Base-by-base conservation (phyloP, 1,140 invertebrate species). In the Lerema accius region DNA sequence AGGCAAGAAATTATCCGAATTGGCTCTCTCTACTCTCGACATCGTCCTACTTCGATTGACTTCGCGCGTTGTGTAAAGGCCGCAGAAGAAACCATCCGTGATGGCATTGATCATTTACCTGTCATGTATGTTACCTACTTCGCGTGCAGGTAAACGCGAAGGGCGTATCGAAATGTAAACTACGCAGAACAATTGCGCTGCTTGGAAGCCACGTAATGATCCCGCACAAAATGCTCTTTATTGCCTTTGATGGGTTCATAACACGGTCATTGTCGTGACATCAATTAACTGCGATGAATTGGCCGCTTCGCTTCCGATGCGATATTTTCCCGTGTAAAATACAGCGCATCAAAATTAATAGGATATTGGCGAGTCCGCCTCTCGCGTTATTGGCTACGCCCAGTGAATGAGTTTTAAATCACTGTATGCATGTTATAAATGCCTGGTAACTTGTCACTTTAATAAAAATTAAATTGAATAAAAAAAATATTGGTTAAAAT, bases 231-330 rank as follows among this genome's bases (percentile, higher is more conserved):
- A 71, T 66, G 68, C 66, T 76, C 69, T 75, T 76, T 73, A 82
- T 84, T 78, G 63, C 70, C 51, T 69, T 64, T 76, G 72, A 78
- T 82, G 67, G 69, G 61, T 65, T 76, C 71, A 79, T 82, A 83
- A 79, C 71, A 72, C 71, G 70, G 71, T 73, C 70, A 82, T 78
- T 80, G 73, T 76, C 78, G 71, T 75, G 61, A 76, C 78, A 80
- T 77, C 68, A 80, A 81, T 84, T 82, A 79, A 78, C 67, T 67
- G 53, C 73, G 63, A 71, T 73, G 67, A 80, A 80, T 79, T 70
- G 67, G 64, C 62, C 67, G 69, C 63, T 67, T 65, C 60, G 60
- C 65, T 73, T 61, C 62, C 59, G 51, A 66, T 59, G 61, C 45
- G 51, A 72, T 75, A 71, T 77, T 71, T 80, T 69, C 51, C 32